Percentiles rank a stretch among this genome's conserved stretches.
These are phyloP conservation scores for Zingel zingel DNA, from an alignment of 2,113 vertebrate species.

Conservation along the genomic window DNA sequence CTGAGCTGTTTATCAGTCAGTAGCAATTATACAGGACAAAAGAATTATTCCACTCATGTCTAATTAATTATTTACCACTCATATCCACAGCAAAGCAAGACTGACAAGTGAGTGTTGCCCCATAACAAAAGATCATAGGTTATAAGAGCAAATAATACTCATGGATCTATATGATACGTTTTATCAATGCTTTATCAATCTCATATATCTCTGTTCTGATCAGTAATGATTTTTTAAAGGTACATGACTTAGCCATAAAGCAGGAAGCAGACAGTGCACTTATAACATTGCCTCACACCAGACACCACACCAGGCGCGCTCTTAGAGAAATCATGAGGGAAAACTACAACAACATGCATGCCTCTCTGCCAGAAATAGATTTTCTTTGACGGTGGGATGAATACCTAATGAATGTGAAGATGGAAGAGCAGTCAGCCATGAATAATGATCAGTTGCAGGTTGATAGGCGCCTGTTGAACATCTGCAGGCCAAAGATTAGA, in stretches of 20 bases:
- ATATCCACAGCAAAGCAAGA: not conserved
- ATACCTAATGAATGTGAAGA: constrained; percentile 78
- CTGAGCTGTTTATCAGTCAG: constrained; percentile 1
- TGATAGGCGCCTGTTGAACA: constrained; percentile 75
- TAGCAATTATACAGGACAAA: not conserved
- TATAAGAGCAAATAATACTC: not conserved
- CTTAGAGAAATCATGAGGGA: constrained; percentile 51
- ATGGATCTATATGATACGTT: not conserved
- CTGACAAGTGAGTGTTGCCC: not conserved
- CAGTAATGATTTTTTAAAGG: constrained; percentile 37
- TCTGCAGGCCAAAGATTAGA: constrained; percentile 62
- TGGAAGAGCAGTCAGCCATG: constrained; percentile 63
- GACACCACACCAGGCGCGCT: constrained; percentile 54
- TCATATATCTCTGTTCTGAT: constrained; percentile 17
- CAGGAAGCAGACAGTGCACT: constrained; percentile 55
- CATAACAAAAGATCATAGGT: not conserved
- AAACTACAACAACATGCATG: constrained; percentile 73
- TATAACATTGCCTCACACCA: constrained; percentile 57
- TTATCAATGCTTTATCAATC: not conserved
- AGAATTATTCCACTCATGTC: not conserved
- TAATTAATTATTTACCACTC: constrained; percentile 29
- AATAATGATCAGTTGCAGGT: constrained; percentile 71
- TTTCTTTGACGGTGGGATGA: constrained; percentile 72
- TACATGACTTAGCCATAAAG: constrained; percentile 67
- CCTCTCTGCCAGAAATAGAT: constrained; percentile 73